phyloP scores from a whole-genome alignment of 2,797 vertebrate genomes.

The Phataginus tetradactyla region DNA sequence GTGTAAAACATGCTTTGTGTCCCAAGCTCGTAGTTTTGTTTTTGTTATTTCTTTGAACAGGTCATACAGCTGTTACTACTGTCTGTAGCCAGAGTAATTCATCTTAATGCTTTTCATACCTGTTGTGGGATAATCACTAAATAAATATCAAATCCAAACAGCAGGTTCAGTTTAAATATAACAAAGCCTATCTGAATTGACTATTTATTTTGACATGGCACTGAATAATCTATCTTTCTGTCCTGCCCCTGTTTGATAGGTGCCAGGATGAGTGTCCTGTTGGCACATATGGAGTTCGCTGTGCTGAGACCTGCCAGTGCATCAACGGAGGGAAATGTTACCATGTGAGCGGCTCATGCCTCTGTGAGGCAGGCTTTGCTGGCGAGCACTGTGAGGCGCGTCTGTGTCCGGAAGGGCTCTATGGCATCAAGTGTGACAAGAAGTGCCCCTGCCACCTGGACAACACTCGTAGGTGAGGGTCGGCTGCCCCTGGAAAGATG shows the following conservation, averaged over 20 bases:
- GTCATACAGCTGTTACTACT: not conserved
- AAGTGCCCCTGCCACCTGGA: slow-evolving; percentile 91
- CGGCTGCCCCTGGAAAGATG: not conserved
- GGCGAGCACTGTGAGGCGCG: slow-evolving; percentile 92
- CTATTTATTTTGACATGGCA: not conserved
- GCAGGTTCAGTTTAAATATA: not conserved
- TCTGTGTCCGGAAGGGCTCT: slow-evolving; percentile 91
- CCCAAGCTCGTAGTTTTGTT: not conserved
- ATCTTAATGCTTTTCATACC: not conserved
- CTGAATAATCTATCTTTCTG: not conserved
- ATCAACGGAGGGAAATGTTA: slow-evolving; percentile 93
- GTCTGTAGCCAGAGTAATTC: not conserved
- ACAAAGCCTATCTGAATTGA: not conserved
- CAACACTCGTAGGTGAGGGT: slow-evolving; percentile 92
- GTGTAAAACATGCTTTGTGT: not conserved
- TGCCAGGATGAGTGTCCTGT: slow-evolving; percentile 97
- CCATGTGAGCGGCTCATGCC: slow-evolving; percentile 93
- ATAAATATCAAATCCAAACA: slow-evolving; percentile 1
- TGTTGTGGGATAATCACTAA: not conserved
- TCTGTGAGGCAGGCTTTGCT: slow-evolving; percentile 93
- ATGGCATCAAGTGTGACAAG: slow-evolving; percentile 93
- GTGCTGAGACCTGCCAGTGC: slow-evolving; percentile 92
- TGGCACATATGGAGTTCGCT: slow-evolving; percentile 91
- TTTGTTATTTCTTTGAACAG: not conserved
- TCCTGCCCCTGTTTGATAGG: slow-evolving; percentile 81